Conservation (phyloP, 2,888 invertebrate genomes). For the Macrosiphum euphorbiae region DNA sequence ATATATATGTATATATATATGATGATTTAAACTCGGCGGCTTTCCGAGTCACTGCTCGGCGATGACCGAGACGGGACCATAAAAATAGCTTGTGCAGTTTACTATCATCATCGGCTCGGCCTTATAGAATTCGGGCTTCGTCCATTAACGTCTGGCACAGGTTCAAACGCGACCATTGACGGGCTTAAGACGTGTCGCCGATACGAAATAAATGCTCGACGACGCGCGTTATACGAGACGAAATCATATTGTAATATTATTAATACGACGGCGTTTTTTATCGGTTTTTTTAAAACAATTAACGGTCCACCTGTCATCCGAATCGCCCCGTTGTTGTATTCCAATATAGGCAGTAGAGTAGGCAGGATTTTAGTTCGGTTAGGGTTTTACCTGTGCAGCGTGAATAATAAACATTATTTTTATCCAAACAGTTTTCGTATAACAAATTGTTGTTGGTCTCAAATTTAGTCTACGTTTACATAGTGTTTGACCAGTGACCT, state of each 20-base stretch:
- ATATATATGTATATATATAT: too few relatives aligned
- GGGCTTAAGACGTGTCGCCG: background rate
- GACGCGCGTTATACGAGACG: background rate
- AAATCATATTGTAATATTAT: background rate
- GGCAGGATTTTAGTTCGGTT: too few relatives aligned
- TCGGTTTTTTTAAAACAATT: background rate
- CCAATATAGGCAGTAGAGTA: too few relatives aligned
- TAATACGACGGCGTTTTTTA: background rate
- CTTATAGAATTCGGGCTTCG: background rate
- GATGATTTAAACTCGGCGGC: slow-evolving; percentile 23
- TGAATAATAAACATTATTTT: too few relatives aligned
- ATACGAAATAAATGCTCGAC: background rate
- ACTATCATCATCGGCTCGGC: slow-evolving; percentile 20
- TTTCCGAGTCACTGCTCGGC: slow-evolving; percentile 17
- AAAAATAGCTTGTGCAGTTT: slow-evolving; percentile 36
- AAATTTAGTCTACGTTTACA: too few relatives aligned
- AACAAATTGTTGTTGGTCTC: too few relatives aligned
- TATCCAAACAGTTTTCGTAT: too few relatives aligned
- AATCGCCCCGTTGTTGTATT: background rate
- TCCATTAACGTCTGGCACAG: slow-evolving; percentile 42
- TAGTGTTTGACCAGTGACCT: too few relatives aligned
- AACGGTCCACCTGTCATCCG: background rate
- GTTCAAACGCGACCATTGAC: slow-evolving; percentile 42
- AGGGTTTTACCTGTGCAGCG: too few relatives aligned
- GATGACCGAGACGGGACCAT: background rate